Base-by-base conservation (phyloP, 2,888 invertebrate species). In the Resseliella maxima region DNA sequence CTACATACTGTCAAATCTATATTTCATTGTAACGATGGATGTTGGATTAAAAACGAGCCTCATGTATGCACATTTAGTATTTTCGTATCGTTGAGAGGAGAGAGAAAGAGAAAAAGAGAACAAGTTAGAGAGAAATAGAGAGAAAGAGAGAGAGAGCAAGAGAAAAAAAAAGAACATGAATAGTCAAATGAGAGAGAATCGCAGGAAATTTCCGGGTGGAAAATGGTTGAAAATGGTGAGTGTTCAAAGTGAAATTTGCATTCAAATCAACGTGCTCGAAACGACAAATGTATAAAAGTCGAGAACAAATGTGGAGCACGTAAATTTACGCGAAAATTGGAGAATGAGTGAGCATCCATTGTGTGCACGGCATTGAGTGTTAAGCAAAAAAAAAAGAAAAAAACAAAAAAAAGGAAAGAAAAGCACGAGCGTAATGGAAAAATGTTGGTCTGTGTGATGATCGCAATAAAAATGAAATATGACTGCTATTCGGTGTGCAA, bases 401-500 rank as follows among this genome's bases (percentile, higher is more conserved):
- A 31, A 72, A 31, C 12, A 72, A 72, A 72, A 18, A 72, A 18
- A 5, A 72, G 15, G 15, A 18, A 15, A 10, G 2, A 31, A 72
- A 31, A 72, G 12, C 12, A 72, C 31, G 31, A 72, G 72, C 27
- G 72, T 27, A 72, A 72, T 72, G 72, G 72, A 72, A 72, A 72
- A 72, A 72, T 72, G 72, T 35, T 72, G 72, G 72, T 72, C 72
- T 72, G 72, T 86, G 83, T 86, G 86, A 86, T 85, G 86, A 86
- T 86, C 86, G 86, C 86, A 86, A 86, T 86, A 90, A 90, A 90
- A 90, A 89, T 90, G 90, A 90, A 89, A 90, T 90, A 90, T 90
- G 89, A 88, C 89, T 87, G 89, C 88, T 88, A 89, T 89, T 89
- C 89, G 89, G 90, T 89, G 89, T 90, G 89, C 90, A 89, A 90